These are phyloP conservation scores for Delia radicum DNA, from an alignment of 1,140 invertebrate species.

Conservation along the genomic window DNA sequence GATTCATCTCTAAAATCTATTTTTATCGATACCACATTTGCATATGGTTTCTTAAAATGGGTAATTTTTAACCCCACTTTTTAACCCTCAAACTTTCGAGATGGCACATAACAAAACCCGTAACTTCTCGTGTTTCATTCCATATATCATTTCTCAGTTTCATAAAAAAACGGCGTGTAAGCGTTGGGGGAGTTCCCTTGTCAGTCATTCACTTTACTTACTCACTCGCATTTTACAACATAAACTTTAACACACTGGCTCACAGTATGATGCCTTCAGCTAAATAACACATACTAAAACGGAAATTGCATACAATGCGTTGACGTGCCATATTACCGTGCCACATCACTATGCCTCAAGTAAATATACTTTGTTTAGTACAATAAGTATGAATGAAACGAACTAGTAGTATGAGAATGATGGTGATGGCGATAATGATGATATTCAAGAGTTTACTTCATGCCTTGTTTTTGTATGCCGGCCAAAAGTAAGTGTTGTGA, in stretches of 20 bases:
- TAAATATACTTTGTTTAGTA: conserved; percentile 7
- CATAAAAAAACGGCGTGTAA: too few relatives aligned
- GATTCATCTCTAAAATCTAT: too few relatives aligned
- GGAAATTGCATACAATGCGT: conserved; percentile 31
- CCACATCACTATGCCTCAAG: conserved; percentile 22
- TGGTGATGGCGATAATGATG: neutral
- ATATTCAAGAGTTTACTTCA: conserved; percentile 14
- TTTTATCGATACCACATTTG: too few relatives aligned
- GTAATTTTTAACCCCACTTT: too few relatives aligned
- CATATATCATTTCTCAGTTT: too few relatives aligned
- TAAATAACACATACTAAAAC: conserved; percentile 23
- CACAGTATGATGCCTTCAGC: conserved; percentile 11
- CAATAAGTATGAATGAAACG: neutral
- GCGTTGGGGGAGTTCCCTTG: too few relatives aligned
- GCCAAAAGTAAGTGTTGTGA: neutral
- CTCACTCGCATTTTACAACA: neutral
- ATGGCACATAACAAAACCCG: too few relatives aligned
- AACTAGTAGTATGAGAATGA: neutral
- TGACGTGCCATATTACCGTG: conserved; percentile 27
- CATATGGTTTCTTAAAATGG: too few relatives aligned
- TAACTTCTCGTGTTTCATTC: too few relatives aligned
- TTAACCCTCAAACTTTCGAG: too few relatives aligned
- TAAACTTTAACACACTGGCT: neutral
- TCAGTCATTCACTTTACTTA: neutral
- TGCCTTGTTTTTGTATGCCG: conserved; percentile 4